phyloP scores from a whole-genome alignment of 2,888 invertebrate species.

The Achlya flavicornis region DNA sequence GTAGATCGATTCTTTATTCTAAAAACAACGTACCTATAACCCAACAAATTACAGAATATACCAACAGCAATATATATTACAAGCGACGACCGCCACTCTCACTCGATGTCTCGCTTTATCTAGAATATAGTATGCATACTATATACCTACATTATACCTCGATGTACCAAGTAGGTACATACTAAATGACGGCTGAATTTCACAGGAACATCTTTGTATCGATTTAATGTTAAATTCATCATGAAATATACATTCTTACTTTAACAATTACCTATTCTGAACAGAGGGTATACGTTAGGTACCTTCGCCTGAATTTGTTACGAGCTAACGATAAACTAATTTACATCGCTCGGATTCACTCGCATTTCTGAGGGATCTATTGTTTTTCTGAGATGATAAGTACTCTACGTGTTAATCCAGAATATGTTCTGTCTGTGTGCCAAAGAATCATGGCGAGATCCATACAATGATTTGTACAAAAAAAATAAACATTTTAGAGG shows the following conservation, averaged over 20 bases:
- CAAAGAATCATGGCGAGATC: too few relatives aligned
- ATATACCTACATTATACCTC: conserved; percentile 17
- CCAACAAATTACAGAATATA: conserved; percentile 46
- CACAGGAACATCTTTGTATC: conserved; percentile 26
- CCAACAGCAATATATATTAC: conserved; percentile 61
- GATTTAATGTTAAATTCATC: conserved; percentile 9
- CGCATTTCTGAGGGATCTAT: too few relatives aligned
- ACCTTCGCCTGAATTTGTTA: too few relatives aligned
- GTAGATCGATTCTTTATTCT: too few relatives aligned
- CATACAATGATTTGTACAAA: too few relatives aligned
- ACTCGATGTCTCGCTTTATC: conserved; percentile 43
- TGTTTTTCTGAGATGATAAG: too few relatives aligned
- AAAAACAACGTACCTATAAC: neutral
- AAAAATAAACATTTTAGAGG: too few relatives aligned
- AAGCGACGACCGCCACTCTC: conserved; percentile 54
- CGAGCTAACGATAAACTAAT: too few relatives aligned
- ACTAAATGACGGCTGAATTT: conserved; percentile 22
- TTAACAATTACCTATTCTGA: neutral
- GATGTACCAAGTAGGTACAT: conserved; percentile 7
- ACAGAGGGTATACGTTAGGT: neutral
- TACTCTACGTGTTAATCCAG: too few relatives aligned
- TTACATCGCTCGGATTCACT: too few relatives aligned
- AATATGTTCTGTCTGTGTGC: too few relatives aligned
- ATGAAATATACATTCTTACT: conserved; percentile 1
- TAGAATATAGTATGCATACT: conserved; percentile 25